Base-by-base conservation (phyloP, 2,113 vertebrate genomes). In the Charadrius vociferus region DNA sequence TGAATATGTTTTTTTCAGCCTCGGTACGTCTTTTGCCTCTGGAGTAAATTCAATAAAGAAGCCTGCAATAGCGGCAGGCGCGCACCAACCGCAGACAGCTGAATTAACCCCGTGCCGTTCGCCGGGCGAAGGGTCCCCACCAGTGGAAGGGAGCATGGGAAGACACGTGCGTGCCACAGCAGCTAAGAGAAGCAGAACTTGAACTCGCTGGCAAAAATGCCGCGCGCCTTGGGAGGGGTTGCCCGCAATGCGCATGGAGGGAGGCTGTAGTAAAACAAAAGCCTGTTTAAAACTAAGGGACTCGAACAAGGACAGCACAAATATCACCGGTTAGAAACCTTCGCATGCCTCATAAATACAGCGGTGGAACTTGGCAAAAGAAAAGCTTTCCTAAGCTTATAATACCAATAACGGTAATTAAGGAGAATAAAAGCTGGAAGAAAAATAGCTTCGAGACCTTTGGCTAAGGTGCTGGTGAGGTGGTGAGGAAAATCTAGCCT, bases 1-100 rank as follows among this genome's bases (percentile, higher is more conserved):
- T 93, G 86, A 93, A 74, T 82, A 63, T 17, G 63, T 49, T 61
- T n/a, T 94, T 95, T 82, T 52, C 70, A 93, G 93, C 61, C 50
- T 52, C 3, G 24, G 30, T 59, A 41, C 0, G 0, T 49, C 58
- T 94, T 95, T 55, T 88, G 88, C 79, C 79, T 88, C 85, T 81
- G 75, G 71, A 95, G 49, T 36, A 91, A 86, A 75, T 45, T 16
- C 65, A 92, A 71, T 23, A 49, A 81, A 90, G 59, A 39, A 84
- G 9, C 17, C 74, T 66, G 83, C 58, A 72, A 19, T 7, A 65
- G 49, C 4, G 10, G 65, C 68, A 65, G 9, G 61, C 2, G 11
- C 49, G 12, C 23, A 50, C 22, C 22, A 50, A 50, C 49, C 49
- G 21, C 49, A 50, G 21, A 7, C 49, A 66, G 55, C 49, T 49